Evolutionary conservation across 2,888 invertebrate genomes (phyloP), one percentile per base, ranked within the genome.

Genomic region (Melangyna quadrimaculata): DNA sequence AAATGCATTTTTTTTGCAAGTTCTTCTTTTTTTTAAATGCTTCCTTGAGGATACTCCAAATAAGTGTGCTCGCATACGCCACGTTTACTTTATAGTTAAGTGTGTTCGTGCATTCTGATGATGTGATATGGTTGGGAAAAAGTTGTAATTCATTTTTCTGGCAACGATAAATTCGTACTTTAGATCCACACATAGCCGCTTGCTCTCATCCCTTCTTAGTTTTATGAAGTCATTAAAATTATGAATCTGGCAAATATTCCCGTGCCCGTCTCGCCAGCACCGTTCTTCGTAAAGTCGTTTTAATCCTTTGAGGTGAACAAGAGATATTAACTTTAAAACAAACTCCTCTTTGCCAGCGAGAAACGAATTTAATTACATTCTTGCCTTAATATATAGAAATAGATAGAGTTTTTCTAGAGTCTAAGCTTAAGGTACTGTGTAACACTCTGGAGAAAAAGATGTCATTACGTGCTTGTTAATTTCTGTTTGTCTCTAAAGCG

Each of bases 341-440:
- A 78, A 65, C 51, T 78, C 70, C 69, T n/a, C n/a, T 78, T 78
- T 74, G 59, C 51, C 24, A 74, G 51, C 59, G 43, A 63, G 40
- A 79, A n/a, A 84, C 67, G 78, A 79, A 84, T 84, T 84, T 84
- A 84, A 84, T 84, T 84, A 75, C 83, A 84, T 27, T 61, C 71
- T 65, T 65, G 43, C 65, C 45, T 29, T 19, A 45, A 29, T n/a
- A n/a, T n/a, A n/a, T n/a, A n/a, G n/a, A n/a, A n/a, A n/a, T n/a
- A n/a, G n/a, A n/a, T n/a, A n/a, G n/a, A n/a, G n/a, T n/a, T n/a
- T n/a, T n/a, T n/a, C n/a, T n/a, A 63, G 65, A 45, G 12, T 59
- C 57, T 59, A 59, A 67, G 32, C 51, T 63, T 48, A 48, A 7
- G 24, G 51, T 8, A 65, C 57, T 48, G 63, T 65, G 65, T n/a